A percentile compares a stretch with the other conserved stretches of the same genome.
Conservation (phyloP, 2,888 invertebrate genomes). For the Chorisops tibialis region DNA sequence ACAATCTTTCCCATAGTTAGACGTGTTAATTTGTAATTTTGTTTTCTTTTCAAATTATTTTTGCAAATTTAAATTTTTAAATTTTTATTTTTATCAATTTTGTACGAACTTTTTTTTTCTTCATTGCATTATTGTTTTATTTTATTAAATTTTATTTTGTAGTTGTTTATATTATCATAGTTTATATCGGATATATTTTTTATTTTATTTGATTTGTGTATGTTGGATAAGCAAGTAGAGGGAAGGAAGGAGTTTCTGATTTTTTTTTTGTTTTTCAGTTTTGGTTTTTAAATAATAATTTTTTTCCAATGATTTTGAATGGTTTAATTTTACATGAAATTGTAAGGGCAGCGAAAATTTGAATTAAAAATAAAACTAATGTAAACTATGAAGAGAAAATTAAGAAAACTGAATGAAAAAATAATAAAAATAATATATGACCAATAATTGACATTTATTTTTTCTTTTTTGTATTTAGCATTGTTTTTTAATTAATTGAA, state of each 20-base stretch:
- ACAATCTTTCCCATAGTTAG: slow-evolving; percentile 33
- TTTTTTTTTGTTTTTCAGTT: neutral
- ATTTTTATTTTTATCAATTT: slow-evolving; percentile 1
- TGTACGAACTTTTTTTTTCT: slow-evolving; percentile 2
- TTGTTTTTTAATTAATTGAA: slow-evolving; percentile 13
- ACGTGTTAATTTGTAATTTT: slow-evolving; percentile 7
- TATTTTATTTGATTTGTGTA: no score
- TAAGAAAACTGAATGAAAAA: slow-evolving; percentile 17
- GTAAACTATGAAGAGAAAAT: slow-evolving; percentile 1
- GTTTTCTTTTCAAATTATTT: slow-evolving; percentile 5
- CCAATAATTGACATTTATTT: slow-evolving; percentile 22
- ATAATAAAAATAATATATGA: slow-evolving; percentile 24
- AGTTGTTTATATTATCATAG: no score
- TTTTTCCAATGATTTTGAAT: neutral
- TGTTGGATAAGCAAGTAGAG: neutral
- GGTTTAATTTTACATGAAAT: neutral
- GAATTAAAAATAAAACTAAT: slow-evolving; percentile 30
- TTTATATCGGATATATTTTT: no score
- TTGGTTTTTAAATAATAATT: neutral
- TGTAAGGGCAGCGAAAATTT: no score
- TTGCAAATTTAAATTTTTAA: neutral
- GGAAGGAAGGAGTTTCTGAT: neutral
- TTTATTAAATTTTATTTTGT: neutral
- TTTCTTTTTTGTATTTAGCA: slow-evolving; percentile 29
- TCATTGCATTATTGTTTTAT: neutral